These are phyloP conservation scores for Galeopterus variegatus DNA, from an alignment of 2,113 vertebrate genomes.

Conservation along the genomic window DNA sequence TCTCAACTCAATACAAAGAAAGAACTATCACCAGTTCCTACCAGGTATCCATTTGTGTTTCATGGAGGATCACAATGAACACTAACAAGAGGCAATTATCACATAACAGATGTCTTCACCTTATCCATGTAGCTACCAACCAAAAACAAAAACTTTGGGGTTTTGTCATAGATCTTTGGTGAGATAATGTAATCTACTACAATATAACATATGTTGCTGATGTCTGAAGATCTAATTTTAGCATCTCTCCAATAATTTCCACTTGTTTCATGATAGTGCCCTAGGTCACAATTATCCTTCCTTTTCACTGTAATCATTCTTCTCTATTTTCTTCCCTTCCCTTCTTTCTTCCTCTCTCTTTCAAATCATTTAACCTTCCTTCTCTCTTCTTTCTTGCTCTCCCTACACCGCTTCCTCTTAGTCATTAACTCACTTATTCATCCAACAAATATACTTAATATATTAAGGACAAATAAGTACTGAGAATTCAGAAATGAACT, in stretches of 20 bases:
- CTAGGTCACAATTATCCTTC: not conserved
- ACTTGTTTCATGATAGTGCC: slow-evolving; percentile 17
- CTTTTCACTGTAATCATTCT: not conserved
- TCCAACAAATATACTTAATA: slow-evolving; percentile 35
- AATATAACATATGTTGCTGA: not conserved
- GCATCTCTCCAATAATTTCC: slow-evolving; percentile 34
- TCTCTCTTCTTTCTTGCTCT: not conserved
- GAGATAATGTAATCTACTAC: not conserved
- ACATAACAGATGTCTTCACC: not conserved
- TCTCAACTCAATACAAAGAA: slow-evolving; percentile 18
- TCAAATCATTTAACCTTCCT: slow-evolving; percentile 56
- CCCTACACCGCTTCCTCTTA: not conserved
- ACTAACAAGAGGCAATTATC: not conserved
- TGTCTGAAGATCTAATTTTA: not conserved
- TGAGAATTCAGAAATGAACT: slow-evolving; percentile 56
- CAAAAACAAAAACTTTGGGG: slow-evolving; percentile 2
- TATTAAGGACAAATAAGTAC: not conserved
- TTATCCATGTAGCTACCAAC: not conserved
- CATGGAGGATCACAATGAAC: not conserved
- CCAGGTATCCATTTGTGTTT: not conserved
- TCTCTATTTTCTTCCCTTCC: not conserved
- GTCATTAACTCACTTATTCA: slow-evolving; percentile 31
- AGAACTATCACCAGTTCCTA: slow-evolving; percentile 1
- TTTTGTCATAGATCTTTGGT: slow-evolving; percentile 19
- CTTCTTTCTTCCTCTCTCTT: not conserved